Base-by-base conservation (phyloP, 2,888 invertebrate species). In the Coelopa pilipes region DNA sequence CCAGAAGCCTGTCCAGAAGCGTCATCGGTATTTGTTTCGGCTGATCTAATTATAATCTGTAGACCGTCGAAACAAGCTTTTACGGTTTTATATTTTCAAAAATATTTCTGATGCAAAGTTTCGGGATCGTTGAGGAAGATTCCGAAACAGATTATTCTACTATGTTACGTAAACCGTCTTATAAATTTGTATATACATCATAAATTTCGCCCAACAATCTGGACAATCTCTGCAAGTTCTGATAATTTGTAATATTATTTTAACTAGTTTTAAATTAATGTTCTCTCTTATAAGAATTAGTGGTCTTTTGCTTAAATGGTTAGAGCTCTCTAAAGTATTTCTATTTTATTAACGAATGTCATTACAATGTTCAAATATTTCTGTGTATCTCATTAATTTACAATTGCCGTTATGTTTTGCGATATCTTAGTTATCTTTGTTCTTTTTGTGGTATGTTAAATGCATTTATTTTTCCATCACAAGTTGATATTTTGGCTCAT, bases 231-330 rank as follows among this genome's bases (percentile, higher is more conserved):
- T 59, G 57, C 19, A 57, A 34, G 34, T 34, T 34, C 7, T 34
- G 34, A 34, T 34, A 34, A 34, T 34, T 34, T 34, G 34, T 34
- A 34, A 34, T 34, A 34, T 34, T 34, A 34, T 34, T 34, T 34
- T 34, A 34, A 34, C 34, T 34, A 34, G 34, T 4, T 34, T 34
- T 34, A 34, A 34, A 34, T 34, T 34, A 34, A 34, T 34, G 7
- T 34, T 34, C 34, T 34, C 34, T 34, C 34, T 34, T 34, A 34
- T 82, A 82, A 80, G 81, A 81, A 79, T 82, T 79, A 82, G 82
- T 82, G 82, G 82, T 82, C 82, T 82, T 74, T 63, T 70, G 66
- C 65, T 69, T 75, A 72, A 59, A 13, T 47, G 17, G 15, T 53
- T 45, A 72, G 10, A 11, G 9, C n/a, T 55, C n/a, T 57, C 19